Conservation (phyloP, 2,888 invertebrate genomes). For the Drosophila picticornis region DNA sequence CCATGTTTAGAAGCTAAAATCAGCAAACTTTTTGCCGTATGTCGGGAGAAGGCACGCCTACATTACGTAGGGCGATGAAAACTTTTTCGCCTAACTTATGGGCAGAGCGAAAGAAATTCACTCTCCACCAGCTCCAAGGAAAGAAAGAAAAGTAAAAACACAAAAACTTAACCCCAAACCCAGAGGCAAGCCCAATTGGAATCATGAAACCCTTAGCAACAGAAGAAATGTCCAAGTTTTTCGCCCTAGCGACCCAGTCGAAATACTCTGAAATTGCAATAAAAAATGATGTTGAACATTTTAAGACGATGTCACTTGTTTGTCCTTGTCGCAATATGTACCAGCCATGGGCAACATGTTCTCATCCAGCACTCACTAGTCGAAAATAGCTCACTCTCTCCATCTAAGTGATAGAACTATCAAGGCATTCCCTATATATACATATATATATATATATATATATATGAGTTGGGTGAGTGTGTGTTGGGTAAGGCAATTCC, state of each 20-base stretch:
- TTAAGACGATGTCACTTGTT: constrained; percentile 67
- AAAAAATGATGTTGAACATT: constrained; percentile 70
- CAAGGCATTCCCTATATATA: constrained; percentile 25
- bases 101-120: background rate
- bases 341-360: constrained; percentile 55
- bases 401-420: constrained; percentile 43
- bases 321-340: constrained; percentile 60
- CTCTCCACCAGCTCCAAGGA: background rate
- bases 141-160: background rate
- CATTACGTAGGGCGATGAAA: constrained; percentile 19
- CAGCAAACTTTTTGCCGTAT: constrained; percentile 49
- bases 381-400: constrained; percentile 12
- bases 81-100: constrained; percentile 20
- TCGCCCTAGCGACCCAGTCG: constrained; percentile 25
- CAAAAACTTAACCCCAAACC: constrained; percentile 3
- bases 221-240: constrained; percentile 44
- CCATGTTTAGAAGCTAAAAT: constrained; percentile 63
- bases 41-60: constrained; percentile 34
- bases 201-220: constrained; percentile 42
- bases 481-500: constrained; percentile 52
- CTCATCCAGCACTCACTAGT: constrained; percentile 5
- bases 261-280: constrained; percentile 65
- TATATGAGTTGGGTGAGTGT: constrained; percentile 10
- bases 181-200: constrained; percentile 21
- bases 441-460: background rate